Evolutionary conservation across 2,888 invertebrate species (phyloP), one percentile per base, ranked within the genome.

Genomic region (Sclerodermus sp.): DNA sequence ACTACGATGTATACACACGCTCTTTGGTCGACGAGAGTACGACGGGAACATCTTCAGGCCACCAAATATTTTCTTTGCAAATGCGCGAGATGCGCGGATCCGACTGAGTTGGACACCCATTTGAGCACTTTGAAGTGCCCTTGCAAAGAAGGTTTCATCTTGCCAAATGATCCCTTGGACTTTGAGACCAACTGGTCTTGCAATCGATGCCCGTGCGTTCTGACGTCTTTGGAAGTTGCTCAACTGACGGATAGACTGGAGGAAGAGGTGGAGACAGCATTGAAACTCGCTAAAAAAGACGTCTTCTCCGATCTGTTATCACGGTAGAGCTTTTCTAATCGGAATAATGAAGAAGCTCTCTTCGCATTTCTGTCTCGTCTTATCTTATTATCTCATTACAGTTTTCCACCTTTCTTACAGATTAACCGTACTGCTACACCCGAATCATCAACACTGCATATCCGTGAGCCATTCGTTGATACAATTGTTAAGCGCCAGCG

Each of bases 1-100:
- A 85, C 86, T 8, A 93, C 93, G 1, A 91, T 89, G 84, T 94
- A 93, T 66, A 91, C 92, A 4, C 92, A 93, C 70, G 90, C 91
- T 9, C 77, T 94, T 52, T 93, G 93, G 93, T 89, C 91, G 1
- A 93, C 93, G 0, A 87, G 88, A 72, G 86, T 88, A 32, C 83
- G 93, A 58, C 83, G 89, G 53, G 88, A 90, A 60, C 92, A 93
- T 79, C 79, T 93, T 16, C 81, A 82, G 59, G 85, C 88, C 52
- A 89, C 90, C 0, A 93, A 93, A 78, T 91, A 90, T 70, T 93
- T 93, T 62, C 75, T 81, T 1, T 93, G 93, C 58, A 80, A 79
- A 61, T 93, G 93, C 72, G 72, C 79, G 45, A 83, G 93, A 57
- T 93, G 93, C 64, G 76, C 81, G 34, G 92, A 93, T 76, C 87